Evolutionary conservation across 2,797 vertebrate genomes (phyloP).

Genomic region (Paratrypauchen microcephalus): DNA sequence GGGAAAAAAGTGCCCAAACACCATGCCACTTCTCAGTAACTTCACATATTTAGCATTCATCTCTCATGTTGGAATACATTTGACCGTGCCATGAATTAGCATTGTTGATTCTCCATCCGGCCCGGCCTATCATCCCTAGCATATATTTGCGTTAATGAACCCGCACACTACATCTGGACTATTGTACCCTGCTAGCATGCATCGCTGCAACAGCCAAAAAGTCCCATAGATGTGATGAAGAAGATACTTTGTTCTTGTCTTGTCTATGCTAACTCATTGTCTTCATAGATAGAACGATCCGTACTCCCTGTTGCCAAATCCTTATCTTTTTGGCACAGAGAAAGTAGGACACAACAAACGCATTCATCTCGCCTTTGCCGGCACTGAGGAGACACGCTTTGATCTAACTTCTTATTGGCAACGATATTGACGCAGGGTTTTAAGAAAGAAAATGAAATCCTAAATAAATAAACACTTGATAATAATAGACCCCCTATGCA

Average conservation of each 20-base stretch:
- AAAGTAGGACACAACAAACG: constrained; percentile 58
- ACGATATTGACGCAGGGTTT: constrained; percentile 45
- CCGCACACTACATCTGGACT: constrained; percentile 5
- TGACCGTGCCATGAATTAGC: neutral
- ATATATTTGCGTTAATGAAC: constrained; percentile 19
- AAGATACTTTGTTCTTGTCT: constrained; percentile 4
- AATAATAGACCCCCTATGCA: constrained; percentile 24
- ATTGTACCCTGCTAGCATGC: constrained; percentile 2
- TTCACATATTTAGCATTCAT: neutral
- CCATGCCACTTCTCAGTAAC: neutral
- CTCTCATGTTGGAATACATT: neutral
- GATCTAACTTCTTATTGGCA: constrained; percentile 55
- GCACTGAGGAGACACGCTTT: constrained; percentile 57
- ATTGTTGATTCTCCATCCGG: constrained; percentile 2
- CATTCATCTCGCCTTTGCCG: constrained; percentile 42
- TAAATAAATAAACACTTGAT: constrained; percentile 48
- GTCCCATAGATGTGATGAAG: constrained; percentile 4
- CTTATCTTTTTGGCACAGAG: constrained; percentile 53
- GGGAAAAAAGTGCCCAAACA: no score
- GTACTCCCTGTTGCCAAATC: constrained; percentile 41
- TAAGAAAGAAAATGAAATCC: constrained; percentile 23
- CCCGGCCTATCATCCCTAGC: constrained; percentile 1
- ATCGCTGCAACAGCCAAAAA: constrained; percentile 3
- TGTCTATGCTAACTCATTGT: constrained; percentile 28
- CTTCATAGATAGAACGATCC: constrained; percentile 18